A percentile compares a stretch with the other conserved stretches of the same genome.
phyloP scores from a whole-genome alignment of 1,140 invertebrate genomes.

The Tetragnatha versicolor region DNA sequence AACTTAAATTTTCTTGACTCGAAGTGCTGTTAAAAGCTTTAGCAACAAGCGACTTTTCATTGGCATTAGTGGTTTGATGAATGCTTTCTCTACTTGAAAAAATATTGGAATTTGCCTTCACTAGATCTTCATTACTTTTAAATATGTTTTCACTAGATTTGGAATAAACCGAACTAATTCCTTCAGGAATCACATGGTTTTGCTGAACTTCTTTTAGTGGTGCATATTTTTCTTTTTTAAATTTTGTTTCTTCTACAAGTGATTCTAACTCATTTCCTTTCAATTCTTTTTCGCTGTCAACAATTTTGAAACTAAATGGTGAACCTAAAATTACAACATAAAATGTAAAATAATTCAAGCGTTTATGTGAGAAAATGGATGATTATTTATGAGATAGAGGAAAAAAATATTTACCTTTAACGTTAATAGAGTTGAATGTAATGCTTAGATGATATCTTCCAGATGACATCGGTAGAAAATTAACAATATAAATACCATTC shows the following conservation, averaged over 20 bases:
- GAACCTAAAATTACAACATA: constrained; percentile 65
- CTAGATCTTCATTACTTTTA: constrained; percentile 8
- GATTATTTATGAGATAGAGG: neutral
- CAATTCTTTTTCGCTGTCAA: constrained; percentile 37
- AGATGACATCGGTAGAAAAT: constrained; percentile 85
- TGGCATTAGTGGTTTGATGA: constrained; percentile 4
- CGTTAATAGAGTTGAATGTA: constrained; percentile 93
- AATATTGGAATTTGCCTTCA: neutral
- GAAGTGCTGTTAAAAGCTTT: neutral
- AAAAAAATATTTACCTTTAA: constrained; percentile 74
- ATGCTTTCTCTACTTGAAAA: constrained; percentile 25
- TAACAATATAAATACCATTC: constrained; percentile 82
- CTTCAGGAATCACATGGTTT: constrained; percentile 34
- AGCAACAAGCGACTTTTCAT: neutral
- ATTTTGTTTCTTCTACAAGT: constrained; percentile 24
- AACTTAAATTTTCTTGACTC: constrained; percentile 61
- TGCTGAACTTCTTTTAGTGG: constrained; percentile 39
- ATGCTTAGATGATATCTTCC: constrained; percentile 94
- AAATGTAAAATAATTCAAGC: neutral
- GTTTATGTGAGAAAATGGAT: neutral
- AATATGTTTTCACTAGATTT: constrained; percentile 10
- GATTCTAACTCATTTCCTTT: constrained; percentile 17
- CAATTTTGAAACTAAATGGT: constrained; percentile 64
- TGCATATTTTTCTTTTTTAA: constrained; percentile 31
- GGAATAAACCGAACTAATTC: neutral